phyloP scores from a whole-genome alignment of 2,888 invertebrate genomes.

The Hedya salicella region DNA sequence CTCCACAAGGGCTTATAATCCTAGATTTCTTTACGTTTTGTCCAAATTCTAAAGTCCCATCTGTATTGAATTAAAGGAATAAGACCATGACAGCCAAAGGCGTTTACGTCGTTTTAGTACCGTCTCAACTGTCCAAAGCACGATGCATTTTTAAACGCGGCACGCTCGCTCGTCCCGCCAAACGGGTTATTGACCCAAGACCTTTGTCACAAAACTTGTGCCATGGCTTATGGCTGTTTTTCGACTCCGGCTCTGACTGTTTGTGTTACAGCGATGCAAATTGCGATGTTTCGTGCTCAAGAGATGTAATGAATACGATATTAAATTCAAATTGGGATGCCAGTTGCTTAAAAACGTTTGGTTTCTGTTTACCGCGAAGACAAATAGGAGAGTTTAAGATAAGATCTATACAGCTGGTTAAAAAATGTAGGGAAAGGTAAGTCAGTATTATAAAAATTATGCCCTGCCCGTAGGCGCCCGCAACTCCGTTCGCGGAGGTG shows the following conservation, averaged over 20 bases:
- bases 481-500: too few species aligned
- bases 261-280: slow-evolving; percentile 27
- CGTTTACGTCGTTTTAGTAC: neutral
- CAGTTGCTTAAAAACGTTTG: too few species aligned
- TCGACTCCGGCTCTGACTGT: slow-evolving; percentile 30
- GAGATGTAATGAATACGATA: slow-evolving; percentile 47
- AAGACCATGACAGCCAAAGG: neutral
- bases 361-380: too few species aligned
- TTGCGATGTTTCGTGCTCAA: slow-evolving; percentile 27
- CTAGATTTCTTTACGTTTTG: neutral
- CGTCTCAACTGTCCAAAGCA: slow-evolving; percentile 49
- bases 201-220: slow-evolving; percentile 82
- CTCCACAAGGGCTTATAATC: neutral
- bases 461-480: too few species aligned
- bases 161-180: slow-evolving; percentile 68
- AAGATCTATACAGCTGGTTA: too few species aligned
- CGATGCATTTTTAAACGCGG: slow-evolving; percentile 76
- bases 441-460: too few species aligned
- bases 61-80: neutral
- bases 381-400: too few species aligned
- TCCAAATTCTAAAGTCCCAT: neutral
- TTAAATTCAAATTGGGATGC: slow-evolving; percentile 18
- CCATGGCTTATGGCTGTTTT: slow-evolving; percentile 62
- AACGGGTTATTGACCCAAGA: slow-evolving; percentile 77
- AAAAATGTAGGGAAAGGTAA: too few species aligned